A percentile compares a stretch with the other conserved stretches of the same genome.
Conservation (phyloP, 1,140 invertebrate species). For the Sweltsa coloradensis region DNA sequence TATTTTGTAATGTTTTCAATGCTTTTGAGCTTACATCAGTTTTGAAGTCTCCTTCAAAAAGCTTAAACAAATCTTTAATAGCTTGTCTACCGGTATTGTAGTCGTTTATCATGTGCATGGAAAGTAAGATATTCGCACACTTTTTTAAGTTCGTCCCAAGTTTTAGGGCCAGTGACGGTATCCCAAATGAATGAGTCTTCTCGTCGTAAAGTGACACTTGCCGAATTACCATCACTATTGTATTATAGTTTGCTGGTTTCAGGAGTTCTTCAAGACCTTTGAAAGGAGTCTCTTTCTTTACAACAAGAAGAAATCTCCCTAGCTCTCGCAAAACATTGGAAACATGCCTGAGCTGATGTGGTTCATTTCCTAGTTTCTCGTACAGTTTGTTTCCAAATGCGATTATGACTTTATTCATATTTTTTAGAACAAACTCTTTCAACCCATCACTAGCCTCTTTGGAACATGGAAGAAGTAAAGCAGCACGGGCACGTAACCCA, state of each 20-base stretch:
- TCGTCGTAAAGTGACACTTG: background rate
- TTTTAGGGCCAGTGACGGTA: slow-evolving; percentile 3
- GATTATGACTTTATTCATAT: no score
- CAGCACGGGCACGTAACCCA: no score
- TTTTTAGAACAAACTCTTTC: no score
- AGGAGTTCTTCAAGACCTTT: background rate
- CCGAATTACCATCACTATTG: background rate
- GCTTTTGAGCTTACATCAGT: background rate
- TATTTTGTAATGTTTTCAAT: slow-evolving; percentile 2
- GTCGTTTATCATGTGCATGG: background rate
- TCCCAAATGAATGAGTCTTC: background rate
- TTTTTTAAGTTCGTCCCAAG: slow-evolving; percentile 2
- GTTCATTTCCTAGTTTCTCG: no score
- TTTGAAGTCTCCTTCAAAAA: slow-evolving; percentile 1
- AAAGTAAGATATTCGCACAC: background rate
- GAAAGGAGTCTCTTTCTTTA: slow-evolving; percentile 1
- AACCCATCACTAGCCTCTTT: no score
- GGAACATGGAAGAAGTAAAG: no score
- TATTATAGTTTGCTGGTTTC: background rate
- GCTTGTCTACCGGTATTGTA: background rate
- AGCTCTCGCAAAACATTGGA: background rate
- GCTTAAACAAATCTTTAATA: background rate
- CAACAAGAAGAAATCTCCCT: slow-evolving; percentile 5
- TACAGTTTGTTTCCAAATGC: no score
- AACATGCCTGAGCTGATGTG: background rate